A percentile compares a stretch with the other conserved stretches of the same genome.
Conservation (phyloP, 2,888 invertebrate species). For the Hecatera dysodea region DNA sequence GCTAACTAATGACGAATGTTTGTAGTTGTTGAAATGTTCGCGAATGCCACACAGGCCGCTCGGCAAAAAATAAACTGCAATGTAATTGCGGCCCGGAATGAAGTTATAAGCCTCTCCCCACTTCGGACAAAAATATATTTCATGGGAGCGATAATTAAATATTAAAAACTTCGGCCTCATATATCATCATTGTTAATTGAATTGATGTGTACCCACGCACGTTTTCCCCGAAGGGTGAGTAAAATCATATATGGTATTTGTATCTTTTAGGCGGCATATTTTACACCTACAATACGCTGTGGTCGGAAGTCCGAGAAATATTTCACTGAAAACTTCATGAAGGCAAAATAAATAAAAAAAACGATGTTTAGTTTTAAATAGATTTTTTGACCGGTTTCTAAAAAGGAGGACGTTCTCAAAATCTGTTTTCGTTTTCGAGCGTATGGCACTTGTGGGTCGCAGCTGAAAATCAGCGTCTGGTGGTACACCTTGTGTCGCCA, state of each 20-base stretch:
- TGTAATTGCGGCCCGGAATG: conserved; percentile 82
- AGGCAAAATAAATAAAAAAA: neutral
- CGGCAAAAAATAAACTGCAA: conserved; percentile 77
- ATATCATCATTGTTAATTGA: conserved; percentile 52
- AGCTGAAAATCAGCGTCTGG: too few relatives aligned
- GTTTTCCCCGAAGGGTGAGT: conserved; percentile 14
- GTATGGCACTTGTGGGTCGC: too few relatives aligned
- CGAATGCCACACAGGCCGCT: conserved; percentile 70
- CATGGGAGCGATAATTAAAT: conserved; percentile 49
- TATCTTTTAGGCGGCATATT: neutral
- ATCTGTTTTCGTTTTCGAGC: too few relatives aligned
- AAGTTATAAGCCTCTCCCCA: conserved; percentile 79
- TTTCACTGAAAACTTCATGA: neutral
- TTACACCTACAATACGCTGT: neutral
- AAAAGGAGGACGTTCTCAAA: too few relatives aligned
- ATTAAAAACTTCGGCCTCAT: conserved; percentile 44
- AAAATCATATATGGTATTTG: neutral
- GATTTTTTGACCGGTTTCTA: too few relatives aligned
- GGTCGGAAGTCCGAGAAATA: neutral
- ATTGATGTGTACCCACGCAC: conserved; percentile 44
- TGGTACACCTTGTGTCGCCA: too few relatives aligned
- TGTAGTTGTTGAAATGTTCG: conserved; percentile 80
- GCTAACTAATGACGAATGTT: conserved; percentile 85
- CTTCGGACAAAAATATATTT: conserved; percentile 55
- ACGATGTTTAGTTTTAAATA: too few relatives aligned